phyloP scores from a whole-genome alignment of 2,113 vertebrate genomes.

The Pomatostomus ruficeps region DNA sequence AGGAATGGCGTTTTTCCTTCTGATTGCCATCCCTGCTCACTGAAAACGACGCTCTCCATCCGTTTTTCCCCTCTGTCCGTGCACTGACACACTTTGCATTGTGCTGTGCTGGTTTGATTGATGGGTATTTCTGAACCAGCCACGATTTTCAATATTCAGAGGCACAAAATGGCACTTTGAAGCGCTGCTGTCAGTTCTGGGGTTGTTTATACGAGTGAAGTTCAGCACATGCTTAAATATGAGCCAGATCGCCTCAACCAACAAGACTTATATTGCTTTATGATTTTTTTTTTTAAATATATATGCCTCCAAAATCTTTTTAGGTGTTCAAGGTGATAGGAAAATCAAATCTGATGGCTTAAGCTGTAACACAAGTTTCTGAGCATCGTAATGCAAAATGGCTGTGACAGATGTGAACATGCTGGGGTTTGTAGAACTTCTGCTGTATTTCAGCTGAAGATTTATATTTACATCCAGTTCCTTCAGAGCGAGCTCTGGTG shows the following conservation, averaged over 20 bases:
- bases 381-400: constrained; percentile 5
- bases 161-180: not conserved
- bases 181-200: not conserved
- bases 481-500: constrained; percentile 1
- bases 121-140: constrained; percentile 25
- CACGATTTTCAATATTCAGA: not conserved
- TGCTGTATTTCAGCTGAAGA: constrained; percentile 38
- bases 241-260: not conserved
- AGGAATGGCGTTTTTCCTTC: not conserved
- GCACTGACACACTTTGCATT: not conserved
- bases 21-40: not conserved
- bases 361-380: constrained; percentile 30
- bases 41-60: not conserved
- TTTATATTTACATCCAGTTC: constrained; percentile 33
- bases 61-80: not conserved
- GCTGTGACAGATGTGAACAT: constrained; percentile 47
- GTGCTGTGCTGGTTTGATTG: not conserved
- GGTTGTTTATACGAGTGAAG: not conserved
- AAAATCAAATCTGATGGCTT: constrained; percentile 56
- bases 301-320: constrained; percentile 11
- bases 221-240: not conserved
- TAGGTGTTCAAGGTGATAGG: constrained; percentile 45
- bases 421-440: constrained; percentile 30
- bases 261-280: not conserved
- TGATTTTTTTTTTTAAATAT: not conserved